phyloP scores from a whole-genome alignment of 1,140 invertebrate species.

The Planococcus citri region DNA sequence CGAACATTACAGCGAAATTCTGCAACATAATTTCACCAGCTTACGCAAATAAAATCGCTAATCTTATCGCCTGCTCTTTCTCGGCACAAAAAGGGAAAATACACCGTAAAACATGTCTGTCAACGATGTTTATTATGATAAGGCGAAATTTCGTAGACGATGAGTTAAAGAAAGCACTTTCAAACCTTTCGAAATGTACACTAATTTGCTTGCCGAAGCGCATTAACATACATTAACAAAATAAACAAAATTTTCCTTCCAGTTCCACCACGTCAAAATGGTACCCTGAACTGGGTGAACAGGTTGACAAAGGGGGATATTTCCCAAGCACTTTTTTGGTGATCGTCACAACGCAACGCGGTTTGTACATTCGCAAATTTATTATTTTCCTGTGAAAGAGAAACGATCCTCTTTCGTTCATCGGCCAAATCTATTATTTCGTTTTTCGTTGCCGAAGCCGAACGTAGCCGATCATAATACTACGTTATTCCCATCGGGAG shows the following conservation, averaged over 20 bases:
- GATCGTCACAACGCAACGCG: no score
- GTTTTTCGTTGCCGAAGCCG: neutral
- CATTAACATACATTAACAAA: conserved; percentile 4
- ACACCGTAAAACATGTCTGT: neutral
- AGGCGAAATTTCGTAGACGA: neutral
- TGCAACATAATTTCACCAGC: neutral
- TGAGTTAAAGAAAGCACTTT: neutral
- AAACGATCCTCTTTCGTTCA: neutral
- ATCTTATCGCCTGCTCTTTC: neutral
- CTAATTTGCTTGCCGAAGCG: conserved; percentile 5
- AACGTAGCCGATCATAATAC: neutral
- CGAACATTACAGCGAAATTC: neutral
- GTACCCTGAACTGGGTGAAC: no score
- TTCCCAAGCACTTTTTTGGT: no score
- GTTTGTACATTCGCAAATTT: neutral
- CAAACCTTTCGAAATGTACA: conserved; percentile 6
- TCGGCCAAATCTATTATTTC: neutral
- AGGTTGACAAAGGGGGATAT: no score
- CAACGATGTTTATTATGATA: conserved; percentile 7
- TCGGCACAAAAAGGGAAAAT: neutral
- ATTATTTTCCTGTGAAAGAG: neutral
- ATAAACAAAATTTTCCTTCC: neutral
- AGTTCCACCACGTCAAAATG: neutral
- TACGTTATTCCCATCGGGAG: neutral
- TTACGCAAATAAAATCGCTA: conserved; percentile 7